Conservation (phyloP, 2,113 vertebrate genomes). For the Danio rerio region GRCz12tu NC_133184.1:47752001-47752500, state of each 20-base stretch:
- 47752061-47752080: neutral
- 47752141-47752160: neutral
- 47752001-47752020: constrained; percentile 45
- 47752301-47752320: neutral
- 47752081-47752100: constrained; percentile 21
- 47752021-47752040: constrained; percentile 11
- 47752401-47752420: no score
- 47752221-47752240: neutral
- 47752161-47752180: neutral
- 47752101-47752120: constrained; percentile 2
- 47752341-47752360: neutral
- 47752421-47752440: no score
- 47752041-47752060: constrained; percentile 1
- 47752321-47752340: neutral
- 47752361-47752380: no score
- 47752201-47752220: neutral
- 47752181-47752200: neutral
- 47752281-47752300: neutral
- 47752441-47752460: no score
- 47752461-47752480: no score
- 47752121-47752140: constrained; percentile 11
- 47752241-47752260: neutral
- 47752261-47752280: neutral
- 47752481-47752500: no score
- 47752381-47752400: no score